Conservation (phyloP, 2,113 vertebrate genomes). For the Peromyscus leucopus region DNA sequence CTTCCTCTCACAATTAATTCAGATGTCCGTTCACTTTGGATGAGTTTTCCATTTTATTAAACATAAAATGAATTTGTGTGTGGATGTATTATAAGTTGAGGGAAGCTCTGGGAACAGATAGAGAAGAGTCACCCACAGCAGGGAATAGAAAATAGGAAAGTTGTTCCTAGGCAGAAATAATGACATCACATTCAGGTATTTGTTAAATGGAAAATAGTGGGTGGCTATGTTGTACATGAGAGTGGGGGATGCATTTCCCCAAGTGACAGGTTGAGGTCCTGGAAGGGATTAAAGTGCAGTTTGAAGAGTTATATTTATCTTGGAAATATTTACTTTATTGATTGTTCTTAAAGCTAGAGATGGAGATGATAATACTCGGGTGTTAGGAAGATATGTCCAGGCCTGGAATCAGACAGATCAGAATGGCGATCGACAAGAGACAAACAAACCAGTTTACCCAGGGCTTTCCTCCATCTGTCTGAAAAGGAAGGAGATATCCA, state of each 20-base stretch:
- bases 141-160: neutral
- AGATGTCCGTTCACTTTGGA: neutral
- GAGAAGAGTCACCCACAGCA: neutral
- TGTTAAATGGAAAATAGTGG: neutral
- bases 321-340: slow-evolving; percentile 20
- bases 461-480: neutral
- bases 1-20: neutral
- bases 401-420: neutral
- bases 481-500: neutral
- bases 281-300: neutral
- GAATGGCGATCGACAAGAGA: neutral
- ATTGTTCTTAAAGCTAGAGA: neutral
- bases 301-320: neutral
- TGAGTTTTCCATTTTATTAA: neutral
- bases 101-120: neutral
- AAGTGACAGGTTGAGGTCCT: neutral
- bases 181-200: neutral
- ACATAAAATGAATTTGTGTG: neutral
- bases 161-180: neutral
- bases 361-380: neutral
- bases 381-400: neutral
- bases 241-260: neutral
- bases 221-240: neutral
- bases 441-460: neutral
- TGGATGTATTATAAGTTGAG: neutral